Conservation (phyloP, 2,113 vertebrate species). For the Centrocercus urophasianus region DNA sequence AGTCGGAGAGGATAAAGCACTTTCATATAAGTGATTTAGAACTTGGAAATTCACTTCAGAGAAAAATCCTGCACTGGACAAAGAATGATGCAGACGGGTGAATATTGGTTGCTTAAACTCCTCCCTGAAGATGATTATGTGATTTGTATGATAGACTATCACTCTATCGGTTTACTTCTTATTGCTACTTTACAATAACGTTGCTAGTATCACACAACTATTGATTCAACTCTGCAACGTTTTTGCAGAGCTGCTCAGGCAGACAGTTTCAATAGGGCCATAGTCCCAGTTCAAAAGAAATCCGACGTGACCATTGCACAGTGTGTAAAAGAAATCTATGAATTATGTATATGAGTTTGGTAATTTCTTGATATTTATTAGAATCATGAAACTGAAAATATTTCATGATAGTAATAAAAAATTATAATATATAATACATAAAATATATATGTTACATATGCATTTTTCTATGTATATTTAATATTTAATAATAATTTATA, state of each 20-base stretch:
- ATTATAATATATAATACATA: neutral
- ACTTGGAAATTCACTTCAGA: neutral
- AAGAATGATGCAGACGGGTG: neutral
- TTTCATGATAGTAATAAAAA: neutral
- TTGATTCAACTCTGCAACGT: constrained; percentile 3
- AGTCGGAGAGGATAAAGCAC: neutral
- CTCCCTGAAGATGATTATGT: constrained; percentile 15
- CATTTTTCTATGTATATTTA: neutral
- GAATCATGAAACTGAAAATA: neutral
- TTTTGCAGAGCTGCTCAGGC: neutral
- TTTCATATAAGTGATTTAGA: constrained; percentile 54
- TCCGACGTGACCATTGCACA: neutral
- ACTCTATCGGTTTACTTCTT: constrained; percentile 20
- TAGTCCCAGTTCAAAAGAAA: neutral
- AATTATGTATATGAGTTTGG: neutral
- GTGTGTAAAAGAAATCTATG: neutral
- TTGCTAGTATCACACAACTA: neutral
- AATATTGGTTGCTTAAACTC: neutral
- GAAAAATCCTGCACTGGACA: neutral
- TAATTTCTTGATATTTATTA: neutral
- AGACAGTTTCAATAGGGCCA: neutral
- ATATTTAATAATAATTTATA: neutral
- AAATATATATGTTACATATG: neutral
- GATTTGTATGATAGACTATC: neutral
- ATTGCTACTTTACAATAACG: constrained; percentile 51